Evolutionary conservation across 2,888 invertebrate species (phyloP), one percentile per base, ranked within the genome.

Genomic region (Erpobdella octoculata): DNA sequence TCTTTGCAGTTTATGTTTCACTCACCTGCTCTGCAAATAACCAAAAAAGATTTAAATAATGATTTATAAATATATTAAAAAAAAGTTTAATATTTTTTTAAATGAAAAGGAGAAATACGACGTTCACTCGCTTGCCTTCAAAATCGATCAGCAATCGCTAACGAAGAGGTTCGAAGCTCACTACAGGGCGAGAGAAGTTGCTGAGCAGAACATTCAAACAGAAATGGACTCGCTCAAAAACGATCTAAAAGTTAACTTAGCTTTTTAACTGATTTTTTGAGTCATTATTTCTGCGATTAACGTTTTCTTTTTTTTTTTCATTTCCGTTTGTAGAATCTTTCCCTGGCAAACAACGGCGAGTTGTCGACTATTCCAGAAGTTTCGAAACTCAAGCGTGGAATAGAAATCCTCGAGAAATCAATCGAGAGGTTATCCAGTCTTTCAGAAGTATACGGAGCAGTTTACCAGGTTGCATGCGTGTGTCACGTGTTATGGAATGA

Each of bases 121-220:
- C 12, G 84, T 86, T 66, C 80, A 88, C 69, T 84, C 87, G 2
- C 79, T 88, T 76, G 87, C 87, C 9, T 87, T 88, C 80, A 85
- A 86, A 75, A 87, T 87, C 65, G 88, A 88, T 79, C 84, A 85
- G 48, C 80, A 86, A 64, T 87, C 87, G 1, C 81, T 88, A 66
- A 83, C 84, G 72, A 84, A 86, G 76, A 80, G 88, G 67, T 82
- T 86, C 70, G 85, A 86, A 72, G 83, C 87, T 33, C 87, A 87
- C 78, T 84, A 85, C 75, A 81, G 87, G 69, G 85, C 86, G 69
- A 79, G 87, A 65, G 87, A 88, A 80, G 86, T 87, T 76, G 87
- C 87, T 0, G 88, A 88, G 79, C 83, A 82, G 73, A 87, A 88
- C 79, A 83, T 87, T 72, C 83, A 84, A 70, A 80, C 80, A 53